phyloP scores from a whole-genome alignment of 2,888 invertebrate genomes.

The Drosophila histrio region DNA sequence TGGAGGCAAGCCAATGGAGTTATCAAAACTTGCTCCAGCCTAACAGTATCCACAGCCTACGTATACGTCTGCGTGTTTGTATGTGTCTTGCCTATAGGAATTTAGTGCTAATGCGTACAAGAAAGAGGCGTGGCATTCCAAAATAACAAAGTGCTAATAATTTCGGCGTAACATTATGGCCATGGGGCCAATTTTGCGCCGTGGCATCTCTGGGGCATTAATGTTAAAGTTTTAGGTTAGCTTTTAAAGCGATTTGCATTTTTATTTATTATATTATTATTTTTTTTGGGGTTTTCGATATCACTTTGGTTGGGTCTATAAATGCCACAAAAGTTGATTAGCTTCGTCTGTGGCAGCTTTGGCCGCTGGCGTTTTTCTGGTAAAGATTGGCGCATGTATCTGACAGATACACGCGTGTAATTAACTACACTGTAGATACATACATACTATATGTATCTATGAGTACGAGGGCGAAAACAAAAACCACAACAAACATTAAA shows the following conservation, averaged over 20 bases:
- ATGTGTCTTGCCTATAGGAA: constrained; percentile 27
- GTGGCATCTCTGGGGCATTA: constrained; percentile 3
- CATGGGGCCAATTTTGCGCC: constrained; percentile 33
- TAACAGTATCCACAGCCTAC: background rate
- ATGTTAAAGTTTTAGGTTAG: constrained; percentile 19
- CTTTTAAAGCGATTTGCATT: constrained; percentile 49
- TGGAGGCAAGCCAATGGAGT: background rate
- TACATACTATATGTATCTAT: constrained; percentile 12
- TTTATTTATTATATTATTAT: constrained; percentile 20
- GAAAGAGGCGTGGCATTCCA: constrained; percentile 70
- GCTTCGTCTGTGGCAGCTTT: constrained; percentile 32
- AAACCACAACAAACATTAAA: constrained; percentile 47
- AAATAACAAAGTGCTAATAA: constrained; percentile 77
- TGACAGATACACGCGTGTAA: constrained; percentile 59
- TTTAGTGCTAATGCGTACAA: constrained; percentile 76
- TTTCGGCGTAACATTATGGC: constrained; percentile 66
- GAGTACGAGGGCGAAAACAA: constrained; percentile 62
- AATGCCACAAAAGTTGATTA: constrained; percentile 52
- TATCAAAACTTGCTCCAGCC: background rate
- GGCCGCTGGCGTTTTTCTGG: constrained; percentile 29
- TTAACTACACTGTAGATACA: constrained; percentile 47
- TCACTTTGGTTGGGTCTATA: constrained; percentile 26
- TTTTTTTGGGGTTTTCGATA: constrained; percentile 24
- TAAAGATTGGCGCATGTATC: constrained; percentile 45
- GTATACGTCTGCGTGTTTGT: background rate